Evolutionary conservation across 2,888 invertebrate genomes (phyloP).

Genomic region (Drosophila multiciliata): DNA sequence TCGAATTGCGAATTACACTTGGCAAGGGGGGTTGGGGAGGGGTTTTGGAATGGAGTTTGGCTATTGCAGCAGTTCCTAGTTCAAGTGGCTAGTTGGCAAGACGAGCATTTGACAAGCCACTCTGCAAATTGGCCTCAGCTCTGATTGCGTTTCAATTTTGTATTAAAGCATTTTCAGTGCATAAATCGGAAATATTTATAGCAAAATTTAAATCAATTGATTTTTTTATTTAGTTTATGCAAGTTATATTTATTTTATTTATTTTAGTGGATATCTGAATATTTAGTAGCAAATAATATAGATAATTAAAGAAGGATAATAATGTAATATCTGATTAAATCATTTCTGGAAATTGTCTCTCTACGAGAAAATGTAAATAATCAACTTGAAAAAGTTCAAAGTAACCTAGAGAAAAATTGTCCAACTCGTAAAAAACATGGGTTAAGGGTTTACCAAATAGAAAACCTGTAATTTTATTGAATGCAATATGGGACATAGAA

Average conservation of each 20-base stretch:
- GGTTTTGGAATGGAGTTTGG: accelerated
- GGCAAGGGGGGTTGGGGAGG: background rate
- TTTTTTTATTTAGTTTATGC: background rate
- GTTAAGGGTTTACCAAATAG: background rate
- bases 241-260: too few species aligned
- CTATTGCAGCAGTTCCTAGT: background rate
- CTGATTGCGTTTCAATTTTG: constrained; percentile 29
- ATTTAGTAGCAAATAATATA: background rate
- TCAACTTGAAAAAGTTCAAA: too few species aligned
- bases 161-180: background rate
- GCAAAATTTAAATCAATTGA: background rate
- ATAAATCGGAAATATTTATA: background rate
- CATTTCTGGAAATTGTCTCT: background rate
- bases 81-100: constrained; percentile 23
- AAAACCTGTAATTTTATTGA: background rate
- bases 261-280: background rate
- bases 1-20: constrained; percentile 12
- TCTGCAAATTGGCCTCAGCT: constrained; percentile 38
- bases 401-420: background rate
- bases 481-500: background rate
- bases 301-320: background rate
- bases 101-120: constrained; percentile 39
- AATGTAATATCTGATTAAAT: background rate
- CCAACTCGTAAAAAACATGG: background rate
- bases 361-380: background rate